Percentiles rank a stretch among this genome's conserved stretches.
Conservation (phyloP, 2,797 vertebrate genomes). For the Natrix natrix region DNA sequence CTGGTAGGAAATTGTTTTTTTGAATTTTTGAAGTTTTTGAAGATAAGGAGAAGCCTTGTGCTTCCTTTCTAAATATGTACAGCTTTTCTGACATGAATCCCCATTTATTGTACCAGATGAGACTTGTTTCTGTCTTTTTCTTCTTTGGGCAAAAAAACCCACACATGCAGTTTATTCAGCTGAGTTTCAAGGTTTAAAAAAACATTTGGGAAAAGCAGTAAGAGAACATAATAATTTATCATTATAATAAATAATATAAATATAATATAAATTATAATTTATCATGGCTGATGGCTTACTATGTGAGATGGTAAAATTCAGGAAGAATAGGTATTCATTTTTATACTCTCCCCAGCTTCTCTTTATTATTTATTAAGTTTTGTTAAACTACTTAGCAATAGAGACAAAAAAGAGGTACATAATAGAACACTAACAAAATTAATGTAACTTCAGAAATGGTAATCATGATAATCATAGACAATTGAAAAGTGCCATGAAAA, state of each 20-base stretch:
- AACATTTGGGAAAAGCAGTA: neutral
- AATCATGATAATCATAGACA: neutral
- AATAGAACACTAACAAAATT: neutral
- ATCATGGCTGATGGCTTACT: neutral
- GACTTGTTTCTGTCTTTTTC: neutral
- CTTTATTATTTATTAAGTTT: neutral
- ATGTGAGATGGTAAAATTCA: neutral
- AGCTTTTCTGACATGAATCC: neutral
- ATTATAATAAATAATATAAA: too few relatives aligned
- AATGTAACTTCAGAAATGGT: neutral
- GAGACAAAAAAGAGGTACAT: neutral
- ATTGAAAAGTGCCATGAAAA: neutral
- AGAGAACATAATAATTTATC: too few relatives aligned
- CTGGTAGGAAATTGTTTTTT: too few relatives aligned
- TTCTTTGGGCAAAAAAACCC: neutral
- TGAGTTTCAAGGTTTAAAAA: neutral
- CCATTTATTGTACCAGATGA: neutral
- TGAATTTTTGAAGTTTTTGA: neutral
- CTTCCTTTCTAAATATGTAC: neutral
- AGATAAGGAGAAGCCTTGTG: neutral
- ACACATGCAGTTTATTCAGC: neutral
- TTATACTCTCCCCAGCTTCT: neutral
- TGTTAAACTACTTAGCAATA: neutral
- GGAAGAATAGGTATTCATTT: neutral
- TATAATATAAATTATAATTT: neutral